These are phyloP conservation scores for Bombylius discolor DNA, from an alignment of 2,888 invertebrate genomes.

Conservation along the genomic window DNA sequence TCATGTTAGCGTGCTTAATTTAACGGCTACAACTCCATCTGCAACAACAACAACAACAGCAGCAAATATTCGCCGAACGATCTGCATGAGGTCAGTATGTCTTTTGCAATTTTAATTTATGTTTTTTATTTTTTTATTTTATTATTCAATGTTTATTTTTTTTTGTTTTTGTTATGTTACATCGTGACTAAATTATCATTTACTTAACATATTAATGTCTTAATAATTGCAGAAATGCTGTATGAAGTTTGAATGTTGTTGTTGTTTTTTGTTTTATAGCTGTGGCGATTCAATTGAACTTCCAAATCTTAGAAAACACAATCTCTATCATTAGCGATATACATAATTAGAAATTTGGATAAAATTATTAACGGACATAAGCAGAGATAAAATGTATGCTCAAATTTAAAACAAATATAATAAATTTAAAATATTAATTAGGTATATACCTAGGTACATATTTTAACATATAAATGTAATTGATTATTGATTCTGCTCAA, in stretches of 20 bases:
- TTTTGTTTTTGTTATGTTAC: background rate
- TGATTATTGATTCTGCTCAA: no score
- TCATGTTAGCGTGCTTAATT: background rate
- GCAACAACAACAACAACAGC: background rate
- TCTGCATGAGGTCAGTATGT: slow-evolving; percentile 11
- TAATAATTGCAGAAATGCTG: slow-evolving; percentile 6
- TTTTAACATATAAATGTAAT: no score
- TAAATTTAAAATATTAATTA: no score
- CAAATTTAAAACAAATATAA: no score
- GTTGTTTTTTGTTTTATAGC: slow-evolving; percentile 3
- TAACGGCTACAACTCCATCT: background rate
- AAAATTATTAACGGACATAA: no score
- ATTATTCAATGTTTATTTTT: background rate
- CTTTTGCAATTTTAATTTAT: background rate
- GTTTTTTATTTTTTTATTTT: background rate
- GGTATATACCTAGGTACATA: no score
- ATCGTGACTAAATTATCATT: background rate
- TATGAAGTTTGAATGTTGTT: background rate
- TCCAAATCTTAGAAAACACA: slow-evolving; percentile 10
- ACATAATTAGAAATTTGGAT: background rate
- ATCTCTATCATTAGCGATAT: slow-evolving; percentile 3
- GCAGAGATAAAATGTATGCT: no score
- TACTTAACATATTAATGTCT: slow-evolving; percentile 10
- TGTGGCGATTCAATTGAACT: slow-evolving; percentile 12
- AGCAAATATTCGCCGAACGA: slow-evolving; percentile 5